Evolutionary conservation across 2,888 invertebrate species (phyloP).

Genomic region (Diarsia dahlii): DNA sequence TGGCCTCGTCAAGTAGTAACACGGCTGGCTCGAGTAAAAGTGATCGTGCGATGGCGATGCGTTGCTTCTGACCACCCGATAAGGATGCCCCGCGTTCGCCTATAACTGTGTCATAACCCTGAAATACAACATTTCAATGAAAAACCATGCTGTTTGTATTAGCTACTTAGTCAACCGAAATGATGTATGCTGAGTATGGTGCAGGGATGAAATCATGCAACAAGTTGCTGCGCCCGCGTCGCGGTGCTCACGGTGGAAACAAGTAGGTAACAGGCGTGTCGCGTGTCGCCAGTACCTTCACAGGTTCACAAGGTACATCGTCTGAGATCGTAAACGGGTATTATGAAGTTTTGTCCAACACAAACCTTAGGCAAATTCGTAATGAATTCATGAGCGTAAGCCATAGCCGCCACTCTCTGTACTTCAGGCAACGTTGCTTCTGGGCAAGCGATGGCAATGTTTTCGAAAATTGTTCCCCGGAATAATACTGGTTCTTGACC

Average conservation of each 20-base stretch:
- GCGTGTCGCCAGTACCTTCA: background rate
- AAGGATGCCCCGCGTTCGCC: slow-evolving; percentile 95
- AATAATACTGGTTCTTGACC: slow-evolving; percentile 97
- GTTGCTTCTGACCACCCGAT: slow-evolving; percentile 96
- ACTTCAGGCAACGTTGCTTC: slow-evolving; percentile 93
- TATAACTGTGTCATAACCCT: slow-evolving; percentile 94
- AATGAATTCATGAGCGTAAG: slow-evolving; percentile 95
- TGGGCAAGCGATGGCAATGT: slow-evolving; percentile 93
- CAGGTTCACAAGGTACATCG: background rate
- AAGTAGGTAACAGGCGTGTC: background rate
- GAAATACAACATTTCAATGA: slow-evolving; percentile 3
- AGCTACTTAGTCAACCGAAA: background rate
- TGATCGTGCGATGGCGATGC: slow-evolving; percentile 96
- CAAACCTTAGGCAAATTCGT: slow-evolving; percentile 92
- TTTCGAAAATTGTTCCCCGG: slow-evolving; percentile 93
- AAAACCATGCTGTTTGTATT: background rate
- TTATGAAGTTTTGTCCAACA: slow-evolving; percentile 25
- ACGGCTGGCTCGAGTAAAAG: slow-evolving; percentile 94
- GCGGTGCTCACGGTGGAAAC: background rate
- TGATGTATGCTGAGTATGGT: background rate
- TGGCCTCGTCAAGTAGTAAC: slow-evolving; percentile 95
- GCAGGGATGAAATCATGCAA: background rate
- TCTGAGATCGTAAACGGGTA: background rate
- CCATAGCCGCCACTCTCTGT: slow-evolving; percentile 93
- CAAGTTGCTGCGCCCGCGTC: background rate